phyloP scores from a whole-genome alignment of 1,140 invertebrate species.

The Papilio xuthus region DNA sequence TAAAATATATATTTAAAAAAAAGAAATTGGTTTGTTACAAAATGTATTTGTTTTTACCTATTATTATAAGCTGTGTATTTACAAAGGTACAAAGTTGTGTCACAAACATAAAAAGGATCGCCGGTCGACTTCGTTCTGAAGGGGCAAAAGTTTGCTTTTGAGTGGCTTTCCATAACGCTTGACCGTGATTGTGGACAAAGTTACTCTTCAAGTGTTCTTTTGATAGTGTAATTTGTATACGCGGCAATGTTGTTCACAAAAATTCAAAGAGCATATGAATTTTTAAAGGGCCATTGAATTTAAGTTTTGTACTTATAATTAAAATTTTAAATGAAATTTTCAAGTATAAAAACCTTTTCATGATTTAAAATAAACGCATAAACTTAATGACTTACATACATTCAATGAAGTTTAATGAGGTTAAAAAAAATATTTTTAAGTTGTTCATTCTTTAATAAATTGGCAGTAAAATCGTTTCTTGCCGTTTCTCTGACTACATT shows the following conservation, averaged over 20 bases:
- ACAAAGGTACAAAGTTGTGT: not conserved
- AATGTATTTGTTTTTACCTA: too few species aligned
- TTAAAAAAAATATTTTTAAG: too few species aligned
- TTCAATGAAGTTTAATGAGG: too few species aligned
- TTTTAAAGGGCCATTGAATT: not conserved
- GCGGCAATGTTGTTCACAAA: not conserved
- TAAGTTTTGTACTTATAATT: not conserved
- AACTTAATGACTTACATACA: too few species aligned
- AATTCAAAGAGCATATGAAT: not conserved
- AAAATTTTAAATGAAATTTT: too few species aligned
- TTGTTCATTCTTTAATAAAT: too few species aligned
- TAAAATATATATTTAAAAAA: too few species aligned
- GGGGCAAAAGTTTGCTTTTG: conserved; percentile 2
- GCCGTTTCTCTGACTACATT: too few species aligned
- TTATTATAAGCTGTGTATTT: not conserved
- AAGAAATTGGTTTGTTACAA: too few species aligned
- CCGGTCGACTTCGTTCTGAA: not conserved
- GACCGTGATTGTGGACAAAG: not conserved
- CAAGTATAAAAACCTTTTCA: too few species aligned
- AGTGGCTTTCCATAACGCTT: conserved; percentile 13
- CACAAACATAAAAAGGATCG: conserved; percentile 8
- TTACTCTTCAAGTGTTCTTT: not conserved
- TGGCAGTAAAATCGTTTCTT: too few species aligned
- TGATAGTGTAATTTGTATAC: not conserved
- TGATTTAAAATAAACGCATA: too few species aligned